Evolutionary conservation across 2,797 vertebrate species (phyloP).

Genomic region (Xiphorhynchus erythropygius): DNA sequence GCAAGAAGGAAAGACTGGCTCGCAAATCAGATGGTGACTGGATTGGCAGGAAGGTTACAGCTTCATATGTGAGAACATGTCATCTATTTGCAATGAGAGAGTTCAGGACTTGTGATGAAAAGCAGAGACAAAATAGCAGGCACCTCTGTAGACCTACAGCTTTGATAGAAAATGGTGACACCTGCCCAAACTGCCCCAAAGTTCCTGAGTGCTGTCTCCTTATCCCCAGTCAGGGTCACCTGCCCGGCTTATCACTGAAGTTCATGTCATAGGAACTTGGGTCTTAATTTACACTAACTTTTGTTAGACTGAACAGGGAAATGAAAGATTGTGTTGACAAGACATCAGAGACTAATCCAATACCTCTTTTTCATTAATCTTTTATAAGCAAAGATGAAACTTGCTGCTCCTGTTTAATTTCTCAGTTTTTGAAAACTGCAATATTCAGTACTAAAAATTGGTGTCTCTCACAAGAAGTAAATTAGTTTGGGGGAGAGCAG

Average conservation of each 20-base stretch:
- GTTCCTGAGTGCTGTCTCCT: background rate
- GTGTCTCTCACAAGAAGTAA: background rate
- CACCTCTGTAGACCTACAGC: background rate
- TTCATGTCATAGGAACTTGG: background rate
- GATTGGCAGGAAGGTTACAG: background rate
- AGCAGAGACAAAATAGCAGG: background rate
- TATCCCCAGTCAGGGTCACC: background rate
- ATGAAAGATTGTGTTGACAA: background rate
- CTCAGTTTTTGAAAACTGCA: background rate
- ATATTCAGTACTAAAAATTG: background rate
- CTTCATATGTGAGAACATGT: rapidly evolving
- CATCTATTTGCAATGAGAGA: background rate
- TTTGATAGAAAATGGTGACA: background rate
- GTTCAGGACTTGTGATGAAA: background rate
- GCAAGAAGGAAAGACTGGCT: background rate
- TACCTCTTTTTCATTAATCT: background rate
- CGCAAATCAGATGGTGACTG: background rate
- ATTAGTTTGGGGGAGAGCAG: background rate
- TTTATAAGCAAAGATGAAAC: background rate
- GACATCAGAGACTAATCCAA: background rate
- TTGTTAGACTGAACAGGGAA: background rate
- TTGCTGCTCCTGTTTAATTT: background rate
- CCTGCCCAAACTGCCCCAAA: background rate
- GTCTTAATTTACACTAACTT: background rate
- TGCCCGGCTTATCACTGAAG: background rate